These are phyloP conservation scores for Zhuqinia jingwanae DNA, from an alignment of 2,888 invertebrate species.

Conservation along the genomic window DNA sequence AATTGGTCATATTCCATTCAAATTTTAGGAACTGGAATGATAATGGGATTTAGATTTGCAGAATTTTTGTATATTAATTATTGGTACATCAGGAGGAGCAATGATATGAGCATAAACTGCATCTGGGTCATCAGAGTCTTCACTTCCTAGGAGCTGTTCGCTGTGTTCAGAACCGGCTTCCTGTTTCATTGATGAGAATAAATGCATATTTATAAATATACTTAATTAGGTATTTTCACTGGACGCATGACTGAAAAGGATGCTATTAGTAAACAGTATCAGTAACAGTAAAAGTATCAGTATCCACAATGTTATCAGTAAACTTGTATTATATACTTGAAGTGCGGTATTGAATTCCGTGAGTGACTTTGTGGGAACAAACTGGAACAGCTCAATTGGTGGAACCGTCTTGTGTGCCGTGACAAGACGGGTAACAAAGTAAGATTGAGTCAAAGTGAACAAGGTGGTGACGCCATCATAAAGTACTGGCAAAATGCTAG, in stretches of 20 bases:
- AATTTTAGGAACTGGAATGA: too few species aligned
- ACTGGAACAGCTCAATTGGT: conserved; percentile 92
- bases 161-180: conserved; percentile 95
- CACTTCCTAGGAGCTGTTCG: conserved; percentile 82
- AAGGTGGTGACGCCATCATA: conserved; percentile 87
- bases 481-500: conserved; percentile 92
- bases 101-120: conserved; percentile 82
- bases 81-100: conserved; percentile 79
- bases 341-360: conserved; percentile 94
- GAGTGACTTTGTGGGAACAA: conserved; percentile 91
- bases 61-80: conserved; percentile 22
- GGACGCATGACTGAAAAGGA: too few species aligned
- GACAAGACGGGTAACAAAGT: conserved; percentile 91
- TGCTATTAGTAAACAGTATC: too few species aligned
- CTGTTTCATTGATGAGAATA: too few species aligned
- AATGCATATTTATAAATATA: too few species aligned
- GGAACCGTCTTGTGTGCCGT: conserved; percentile 95
- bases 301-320: too few species aligned
- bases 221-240: too few species aligned
- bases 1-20: too few species aligned
- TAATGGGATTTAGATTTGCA: too few species aligned
- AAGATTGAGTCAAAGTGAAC: conserved; percentile 93
- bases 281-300: too few species aligned
- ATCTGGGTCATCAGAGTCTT: conserved; percentile 92
- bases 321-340: conserved; percentile 84